phyloP scores from a whole-genome alignment of 1,140 invertebrate species.

The Drosophila jambulina region DNA sequence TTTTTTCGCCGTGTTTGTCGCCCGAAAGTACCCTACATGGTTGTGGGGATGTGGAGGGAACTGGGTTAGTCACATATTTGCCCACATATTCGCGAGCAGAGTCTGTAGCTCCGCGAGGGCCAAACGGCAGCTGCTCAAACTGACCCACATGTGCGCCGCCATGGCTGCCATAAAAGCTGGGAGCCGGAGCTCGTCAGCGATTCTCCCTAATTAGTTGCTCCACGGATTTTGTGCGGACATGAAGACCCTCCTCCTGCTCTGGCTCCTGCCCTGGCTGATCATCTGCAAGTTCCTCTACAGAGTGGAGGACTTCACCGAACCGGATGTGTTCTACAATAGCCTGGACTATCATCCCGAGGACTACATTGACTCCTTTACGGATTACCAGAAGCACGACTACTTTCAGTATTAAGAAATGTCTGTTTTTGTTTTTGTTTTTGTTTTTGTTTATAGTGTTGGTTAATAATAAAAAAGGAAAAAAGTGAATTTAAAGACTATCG shows the following conservation, averaged over 20 bases:
- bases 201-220: slow-evolving; percentile 23
- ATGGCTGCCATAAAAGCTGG: slow-evolving; percentile 27
- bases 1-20: neutral
- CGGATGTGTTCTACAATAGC: slow-evolving; percentile 20
- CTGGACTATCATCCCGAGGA: slow-evolving; percentile 48
- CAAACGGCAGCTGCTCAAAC: slow-evolving; percentile 66
- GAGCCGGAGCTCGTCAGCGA: slow-evolving; percentile 7
- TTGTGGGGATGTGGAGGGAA: slow-evolving; percentile 12
- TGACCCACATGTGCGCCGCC: slow-evolving; percentile 56
- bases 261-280: slow-evolving; percentile 15
- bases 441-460: neutral
- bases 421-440: neutral
- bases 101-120: slow-evolving; percentile 17
- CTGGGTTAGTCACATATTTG: slow-evolving; percentile 66
- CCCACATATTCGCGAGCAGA: slow-evolving; percentile 23
- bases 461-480: neutral
- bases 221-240: slow-evolving; percentile 2
- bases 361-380: slow-evolving; percentile 52
- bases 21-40: slow-evolving; percentile 52
- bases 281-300: slow-evolving; percentile 16
- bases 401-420: slow-evolving; percentile 24
- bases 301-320: slow-evolving; percentile 33
- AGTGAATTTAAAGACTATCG: neutral
- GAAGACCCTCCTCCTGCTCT: slow-evolving; percentile 14
- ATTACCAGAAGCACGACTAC: slow-evolving; percentile 42